Base-by-base conservation (phyloP, 2,797 vertebrate genomes). In the Malacoctenus gilli region DNA sequence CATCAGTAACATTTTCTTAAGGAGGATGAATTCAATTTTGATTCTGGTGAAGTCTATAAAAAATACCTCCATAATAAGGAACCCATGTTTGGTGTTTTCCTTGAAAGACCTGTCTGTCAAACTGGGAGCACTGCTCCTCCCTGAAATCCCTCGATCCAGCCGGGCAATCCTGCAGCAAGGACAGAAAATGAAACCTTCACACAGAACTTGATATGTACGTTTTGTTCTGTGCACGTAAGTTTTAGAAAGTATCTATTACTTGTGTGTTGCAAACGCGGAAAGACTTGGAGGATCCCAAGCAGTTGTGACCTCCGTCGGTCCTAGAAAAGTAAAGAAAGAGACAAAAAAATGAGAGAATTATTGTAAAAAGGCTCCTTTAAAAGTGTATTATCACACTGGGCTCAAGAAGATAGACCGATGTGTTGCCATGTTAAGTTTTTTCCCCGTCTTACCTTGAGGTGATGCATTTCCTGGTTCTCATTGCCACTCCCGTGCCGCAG, bases 101-200 rank as follows among this genome's bases (percentile, higher is more conserved):
- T 77, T 95, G 92, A 75, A 96, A 96, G 54, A 92, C 90, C 3
- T 8, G 58, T n/a, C 84, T 72, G 53, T 98, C 93, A 1, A 95
- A 94, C 46, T 92, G 86, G 0, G 94, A 73, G 42, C 96, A 98
- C 73, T 98, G 96, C 78, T 94, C 90, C 11, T 94, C 93, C n/a
- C 96, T 87, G 75, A 96, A 96, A 79, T 97, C 93, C 15, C 2
- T 72, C 31, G 92, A 82, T 1, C 93, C 93, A 1, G 73, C 84
- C 0, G 94, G 92, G 49, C 91, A 92, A 30, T 42, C 77, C 90
- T 92, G 34, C 10, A 59, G 34, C 10, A 7, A 2, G 2, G 2
- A 53, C 2, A 73, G 12, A 73, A 50, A 53, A 11, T 11, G 5
- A 0, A n/a, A 22, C 4, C 3, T 25, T 7, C n/a, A 14, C 28